Evolutionary conservation across 2,888 invertebrate genomes (phyloP).

Genomic region (Scotopteryx bipunctaria): DNA sequence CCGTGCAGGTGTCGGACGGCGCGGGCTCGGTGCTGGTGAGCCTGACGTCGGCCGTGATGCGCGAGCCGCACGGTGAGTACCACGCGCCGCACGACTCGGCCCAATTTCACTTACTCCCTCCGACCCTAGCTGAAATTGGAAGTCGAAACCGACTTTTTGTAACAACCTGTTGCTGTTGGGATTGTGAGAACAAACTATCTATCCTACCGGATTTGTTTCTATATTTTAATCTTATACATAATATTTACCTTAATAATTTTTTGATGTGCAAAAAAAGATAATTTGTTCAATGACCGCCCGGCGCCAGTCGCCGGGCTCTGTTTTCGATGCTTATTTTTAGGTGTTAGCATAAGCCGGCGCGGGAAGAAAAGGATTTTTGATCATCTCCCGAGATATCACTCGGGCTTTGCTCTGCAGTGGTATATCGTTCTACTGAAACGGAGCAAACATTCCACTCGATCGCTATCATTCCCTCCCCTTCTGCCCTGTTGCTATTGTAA

Average conservation of each 20-base stretch:
- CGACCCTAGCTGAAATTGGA: constrained; percentile 62
- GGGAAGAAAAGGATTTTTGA: constrained; percentile 87
- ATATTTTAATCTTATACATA: constrained; percentile 42
- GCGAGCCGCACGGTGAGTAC: constrained; percentile 87
- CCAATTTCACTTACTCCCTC: constrained; percentile 57
- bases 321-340: constrained; percentile 80
- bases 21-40: constrained; percentile 92
- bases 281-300: constrained; percentile 76
- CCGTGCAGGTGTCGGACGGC: constrained; percentile 91
- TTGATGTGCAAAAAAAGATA: constrained; percentile 68
- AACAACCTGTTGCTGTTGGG: constrained; percentile 69
- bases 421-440: constrained; percentile 77
- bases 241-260: constrained; percentile 38
- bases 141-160: constrained; percentile 64
- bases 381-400: constrained; percentile 81
- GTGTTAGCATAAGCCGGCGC: constrained; percentile 73
- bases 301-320: constrained; percentile 65
- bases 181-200: no score
- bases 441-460: constrained; percentile 70
- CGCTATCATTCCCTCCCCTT: constrained; percentile 7
- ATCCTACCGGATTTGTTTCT: constrained; percentile 49
- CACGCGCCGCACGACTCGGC: constrained; percentile 47
- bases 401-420: constrained; percentile 62
- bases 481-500: constrained; percentile 41
- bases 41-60: constrained; percentile 96